Conservation (phyloP, 2,797 vertebrate species). For the Hyperoplus lanceolatus region DNA sequence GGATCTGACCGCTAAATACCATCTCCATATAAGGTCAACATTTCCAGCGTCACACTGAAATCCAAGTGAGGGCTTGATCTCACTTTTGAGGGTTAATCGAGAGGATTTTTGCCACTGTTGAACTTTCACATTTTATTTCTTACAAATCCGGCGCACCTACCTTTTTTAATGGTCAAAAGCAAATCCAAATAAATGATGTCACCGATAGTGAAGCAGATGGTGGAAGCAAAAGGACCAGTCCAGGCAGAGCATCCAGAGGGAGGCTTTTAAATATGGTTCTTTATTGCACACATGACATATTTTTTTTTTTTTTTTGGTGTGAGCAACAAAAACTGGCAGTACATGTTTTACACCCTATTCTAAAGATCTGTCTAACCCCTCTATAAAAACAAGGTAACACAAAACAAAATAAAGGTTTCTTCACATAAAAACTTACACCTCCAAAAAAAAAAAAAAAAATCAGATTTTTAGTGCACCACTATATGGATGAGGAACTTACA, state of each 20-base stretch:
- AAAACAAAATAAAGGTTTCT: conserved; percentile 74
- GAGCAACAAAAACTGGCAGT: conserved; percentile 82
- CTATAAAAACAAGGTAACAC: conserved; percentile 77
- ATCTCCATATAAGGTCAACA: conserved; percentile 40
- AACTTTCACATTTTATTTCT: conserved; percentile 44
- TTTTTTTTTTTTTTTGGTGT: conserved; percentile 74
- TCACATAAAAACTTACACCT: conserved; percentile 80
- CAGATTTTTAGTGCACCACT: conserved; percentile 82
- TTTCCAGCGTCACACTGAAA: conserved; percentile 30
- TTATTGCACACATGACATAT: conserved; percentile 87
- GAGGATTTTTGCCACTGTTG: conserved; percentile 35
- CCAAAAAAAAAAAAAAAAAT: conserved; percentile 63
- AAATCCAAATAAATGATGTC: conserved; percentile 56
- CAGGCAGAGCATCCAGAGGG: conserved; percentile 75
- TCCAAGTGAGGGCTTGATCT: conserved; percentile 43
- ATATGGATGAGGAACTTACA: conserved; percentile 72
- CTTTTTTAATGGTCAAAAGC: conserved; percentile 53
- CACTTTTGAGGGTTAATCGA: conserved; percentile 32
- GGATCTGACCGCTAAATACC: conserved; percentile 43
- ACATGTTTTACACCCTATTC: conserved; percentile 78
- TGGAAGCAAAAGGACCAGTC: conserved; percentile 68
- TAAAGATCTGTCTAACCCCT: conserved; percentile 62
- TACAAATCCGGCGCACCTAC: conserved; percentile 62
- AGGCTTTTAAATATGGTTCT: conserved; percentile 83
- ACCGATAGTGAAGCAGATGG: conserved; percentile 42